These are phyloP conservation scores for Chaitophorus viminalis DNA, from an alignment of 2,888 invertebrate genomes.

Conservation along the genomic window DNA sequence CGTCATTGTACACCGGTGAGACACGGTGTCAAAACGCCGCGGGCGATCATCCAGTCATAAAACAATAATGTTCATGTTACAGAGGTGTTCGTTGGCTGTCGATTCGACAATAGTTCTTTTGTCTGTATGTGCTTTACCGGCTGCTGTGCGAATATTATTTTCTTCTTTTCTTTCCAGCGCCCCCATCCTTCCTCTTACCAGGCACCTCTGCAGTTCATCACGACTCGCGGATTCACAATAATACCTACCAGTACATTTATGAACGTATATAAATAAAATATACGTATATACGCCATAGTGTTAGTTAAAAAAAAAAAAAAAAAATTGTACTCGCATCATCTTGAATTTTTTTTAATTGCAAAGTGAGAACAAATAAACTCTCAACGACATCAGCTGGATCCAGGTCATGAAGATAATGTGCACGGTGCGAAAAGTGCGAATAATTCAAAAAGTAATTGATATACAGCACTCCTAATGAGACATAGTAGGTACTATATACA, in stretches of 20 bases:
- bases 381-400: neutral
- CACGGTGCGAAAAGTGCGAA: neutral
- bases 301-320: conserved; percentile 38
- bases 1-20: conserved; percentile 34
- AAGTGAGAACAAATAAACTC: neutral
- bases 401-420: neutral
- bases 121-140: conserved; percentile 35
- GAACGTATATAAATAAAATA: neutral
- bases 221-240: neutral
- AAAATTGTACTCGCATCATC: conserved; percentile 25
- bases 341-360: neutral
- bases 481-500: neutral
- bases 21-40: conserved; percentile 45
- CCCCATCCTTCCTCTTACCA: neutral
- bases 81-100: conserved; percentile 25
- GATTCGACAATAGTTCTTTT: conserved; percentile 44
- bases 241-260: neutral
- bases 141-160: conserved; percentile 13
- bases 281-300: neutral
- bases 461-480: neutral
- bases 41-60: conserved; percentile 40
- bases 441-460: neutral
- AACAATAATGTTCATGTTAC: conserved; percentile 36
- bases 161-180: neutral
- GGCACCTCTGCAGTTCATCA: neutral